Percentiles rank a stretch among this genome's conserved stretches.
Conservation (phyloP, 2,113 vertebrate species). For the Ochotona curzoniae region DNA sequence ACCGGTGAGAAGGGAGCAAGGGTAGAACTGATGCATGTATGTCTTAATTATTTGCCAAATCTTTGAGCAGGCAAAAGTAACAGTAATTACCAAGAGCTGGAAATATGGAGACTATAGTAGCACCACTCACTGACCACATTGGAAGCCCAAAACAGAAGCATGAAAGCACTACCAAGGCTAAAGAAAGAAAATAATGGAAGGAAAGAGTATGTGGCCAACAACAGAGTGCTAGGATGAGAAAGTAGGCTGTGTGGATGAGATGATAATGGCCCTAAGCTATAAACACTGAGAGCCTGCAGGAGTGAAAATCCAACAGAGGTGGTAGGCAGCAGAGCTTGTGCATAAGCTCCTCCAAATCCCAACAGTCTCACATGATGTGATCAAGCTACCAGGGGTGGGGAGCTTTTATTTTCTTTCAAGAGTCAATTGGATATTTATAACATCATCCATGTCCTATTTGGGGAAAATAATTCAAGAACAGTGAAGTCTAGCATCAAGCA, state of each 20-base stretch:
- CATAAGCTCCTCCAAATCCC: background rate
- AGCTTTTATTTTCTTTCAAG: too few relatives aligned
- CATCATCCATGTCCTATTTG: too few relatives aligned
- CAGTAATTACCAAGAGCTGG: background rate
- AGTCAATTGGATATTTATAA: too few relatives aligned
- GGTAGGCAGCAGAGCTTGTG: background rate
- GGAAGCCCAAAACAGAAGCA: background rate
- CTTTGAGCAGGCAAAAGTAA: background rate
- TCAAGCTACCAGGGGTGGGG: background rate
- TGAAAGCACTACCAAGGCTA: background rate
- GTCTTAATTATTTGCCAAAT: background rate
- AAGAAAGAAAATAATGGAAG: background rate
- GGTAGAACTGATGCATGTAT: background rate
- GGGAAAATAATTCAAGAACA: background rate
- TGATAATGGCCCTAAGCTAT: background rate
- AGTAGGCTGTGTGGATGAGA: background rate
- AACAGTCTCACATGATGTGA: background rate
- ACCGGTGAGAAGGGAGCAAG: background rate
- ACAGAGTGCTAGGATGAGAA: background rate
- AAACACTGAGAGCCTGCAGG: background rate
- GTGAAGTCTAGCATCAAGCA: background rate
- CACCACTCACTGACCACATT: background rate
- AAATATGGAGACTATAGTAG: background rate
- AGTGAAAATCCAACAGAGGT: background rate
- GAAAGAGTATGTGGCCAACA: background rate